phyloP scores from a whole-genome alignment of 2,888 invertebrate genomes.

The Ectemnius lituratus region DNA sequence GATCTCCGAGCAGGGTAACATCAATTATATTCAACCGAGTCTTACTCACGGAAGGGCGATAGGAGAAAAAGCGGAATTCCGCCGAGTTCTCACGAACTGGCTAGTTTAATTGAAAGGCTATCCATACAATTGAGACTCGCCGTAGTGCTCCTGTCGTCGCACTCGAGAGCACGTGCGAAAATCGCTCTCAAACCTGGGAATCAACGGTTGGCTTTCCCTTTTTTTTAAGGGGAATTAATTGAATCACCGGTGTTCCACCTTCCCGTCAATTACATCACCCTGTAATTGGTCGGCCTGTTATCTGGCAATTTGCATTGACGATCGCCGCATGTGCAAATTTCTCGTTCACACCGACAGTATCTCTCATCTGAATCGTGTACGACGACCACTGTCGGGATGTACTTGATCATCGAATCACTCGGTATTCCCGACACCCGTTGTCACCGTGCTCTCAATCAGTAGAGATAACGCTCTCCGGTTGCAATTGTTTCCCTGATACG shows the following conservation, averaged over 20 bases:
- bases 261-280: background rate
- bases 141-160: background rate
- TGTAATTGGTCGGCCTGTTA: background rate
- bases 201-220: conserved; percentile 29
- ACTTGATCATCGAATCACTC: too few species aligned
- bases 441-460: too few species aligned
- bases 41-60: conserved; percentile 38
- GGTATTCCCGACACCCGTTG: too few species aligned
- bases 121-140: conserved; percentile 28
- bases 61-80: conserved; percentile 47
- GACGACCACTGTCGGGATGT: too few species aligned
- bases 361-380: too few species aligned
- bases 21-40: conserved; percentile 52
- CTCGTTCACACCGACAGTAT: too few species aligned
- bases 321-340: too few species aligned
- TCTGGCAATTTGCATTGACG: conserved; percentile 16
- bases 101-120: conserved; percentile 40
- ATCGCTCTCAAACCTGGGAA: conserved; percentile 39
- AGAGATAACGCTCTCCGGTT: too few species aligned
- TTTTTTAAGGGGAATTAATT: conserved; percentile 7
- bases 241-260: background rate
- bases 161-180: conserved; percentile 23
- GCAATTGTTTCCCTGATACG: too few species aligned
- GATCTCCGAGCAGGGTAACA: conserved; percentile 28
- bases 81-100: conserved; percentile 58